Percentiles rank a stretch among this genome's conserved stretches.
phyloP scores from a whole-genome alignment of 1,140 invertebrate genomes.

The Drosophila obscura region DNA sequence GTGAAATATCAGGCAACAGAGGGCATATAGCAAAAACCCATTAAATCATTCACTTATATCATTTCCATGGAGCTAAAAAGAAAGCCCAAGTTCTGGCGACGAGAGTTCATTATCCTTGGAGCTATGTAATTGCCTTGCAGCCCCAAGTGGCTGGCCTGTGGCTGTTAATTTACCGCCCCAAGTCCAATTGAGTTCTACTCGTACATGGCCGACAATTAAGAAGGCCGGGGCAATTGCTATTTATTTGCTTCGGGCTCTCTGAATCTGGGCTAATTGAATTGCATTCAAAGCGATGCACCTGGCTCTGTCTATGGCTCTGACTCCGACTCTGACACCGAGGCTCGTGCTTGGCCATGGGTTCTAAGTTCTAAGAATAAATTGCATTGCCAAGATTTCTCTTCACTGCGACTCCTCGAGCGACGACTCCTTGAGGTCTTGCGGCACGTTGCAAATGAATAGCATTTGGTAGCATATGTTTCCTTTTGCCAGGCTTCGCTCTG shows the following conservation, averaged over 20 bases:
- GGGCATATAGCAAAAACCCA: slow-evolving; percentile 1
- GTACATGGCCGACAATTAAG: slow-evolving; percentile 46
- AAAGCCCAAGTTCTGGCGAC: neutral
- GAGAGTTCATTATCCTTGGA: slow-evolving; percentile 37
- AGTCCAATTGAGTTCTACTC: slow-evolving; percentile 39
- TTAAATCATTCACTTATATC: slow-evolving; percentile 26
- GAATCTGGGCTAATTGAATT: slow-evolving; percentile 79
- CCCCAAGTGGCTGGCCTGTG: slow-evolving; percentile 21
- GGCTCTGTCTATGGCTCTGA: slow-evolving; percentile 29
- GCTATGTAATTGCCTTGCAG: slow-evolving; percentile 26
- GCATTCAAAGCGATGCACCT: slow-evolving; percentile 66
- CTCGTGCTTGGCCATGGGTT: too few relatives aligned
- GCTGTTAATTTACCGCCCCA: slow-evolving; percentile 41
- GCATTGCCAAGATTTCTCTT: slow-evolving; percentile 24
- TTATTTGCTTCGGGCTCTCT: slow-evolving; percentile 47
- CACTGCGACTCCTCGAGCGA: neutral
- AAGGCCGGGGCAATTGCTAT: slow-evolving; percentile 59
- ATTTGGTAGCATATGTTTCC: slow-evolving; percentile 54
- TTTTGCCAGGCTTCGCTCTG: slow-evolving; percentile 17
- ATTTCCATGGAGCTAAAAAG: neutral
- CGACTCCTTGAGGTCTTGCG: slow-evolving; percentile 13
- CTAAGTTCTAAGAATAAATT: slow-evolving; percentile 47
- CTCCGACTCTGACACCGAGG: too few relatives aligned
- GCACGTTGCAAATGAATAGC: slow-evolving; percentile 51
- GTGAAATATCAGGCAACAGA: neutral